A percentile compares a stretch with the other conserved stretches of the same genome.
phyloP scores from a whole-genome alignment of 2,888 invertebrate species.

The Tetropium fuscum region DNA sequence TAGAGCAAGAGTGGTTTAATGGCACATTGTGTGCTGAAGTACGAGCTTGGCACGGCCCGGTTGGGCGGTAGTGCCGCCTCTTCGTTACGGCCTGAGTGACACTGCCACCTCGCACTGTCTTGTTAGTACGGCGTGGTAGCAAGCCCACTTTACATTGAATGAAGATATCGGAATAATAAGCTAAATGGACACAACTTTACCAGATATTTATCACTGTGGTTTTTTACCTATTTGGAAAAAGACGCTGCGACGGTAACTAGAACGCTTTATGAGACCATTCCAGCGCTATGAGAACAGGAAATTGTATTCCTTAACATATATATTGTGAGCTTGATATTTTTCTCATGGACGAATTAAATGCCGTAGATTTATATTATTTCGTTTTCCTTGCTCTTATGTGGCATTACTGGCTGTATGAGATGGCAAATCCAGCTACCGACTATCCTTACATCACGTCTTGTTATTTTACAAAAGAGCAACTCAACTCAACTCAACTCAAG shows the following conservation, averaged over 20 bases:
- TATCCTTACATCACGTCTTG: no score
- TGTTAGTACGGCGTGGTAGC: conserved; percentile 62
- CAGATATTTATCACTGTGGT: conserved; percentile 53
- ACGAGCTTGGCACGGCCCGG: conserved; percentile 56
- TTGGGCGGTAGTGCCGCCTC: conserved; percentile 62
- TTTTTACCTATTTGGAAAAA: conserved; percentile 47
- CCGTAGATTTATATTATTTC: conserved; percentile 8
- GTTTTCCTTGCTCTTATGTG: not conserved
- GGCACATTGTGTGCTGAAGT: conserved; percentile 73
- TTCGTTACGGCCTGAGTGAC: conserved; percentile 65
- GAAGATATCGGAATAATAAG: conserved; percentile 66
- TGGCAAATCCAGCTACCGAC: conserved; percentile 2
- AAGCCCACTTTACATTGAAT: conserved; percentile 66
- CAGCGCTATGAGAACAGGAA: conserved; percentile 51
- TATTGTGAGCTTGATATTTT: conserved; percentile 25
- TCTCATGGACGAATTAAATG: conserved; percentile 20
- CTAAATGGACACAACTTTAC: conserved; percentile 59
- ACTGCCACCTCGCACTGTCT: conserved; percentile 66
- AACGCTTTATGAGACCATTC: conserved; percentile 48
- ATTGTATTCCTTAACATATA: conserved; percentile 36
- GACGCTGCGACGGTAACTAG: conserved; percentile 47
- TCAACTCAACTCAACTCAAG: no score
- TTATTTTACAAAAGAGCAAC: no score
- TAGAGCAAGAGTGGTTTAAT: conserved; percentile 54
- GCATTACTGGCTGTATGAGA: conserved; percentile 9